Evolutionary conservation across 35 echinoderm and acorn worm genomes (phyloP).

Genomic region (Lytechinus pictus): DNA sequence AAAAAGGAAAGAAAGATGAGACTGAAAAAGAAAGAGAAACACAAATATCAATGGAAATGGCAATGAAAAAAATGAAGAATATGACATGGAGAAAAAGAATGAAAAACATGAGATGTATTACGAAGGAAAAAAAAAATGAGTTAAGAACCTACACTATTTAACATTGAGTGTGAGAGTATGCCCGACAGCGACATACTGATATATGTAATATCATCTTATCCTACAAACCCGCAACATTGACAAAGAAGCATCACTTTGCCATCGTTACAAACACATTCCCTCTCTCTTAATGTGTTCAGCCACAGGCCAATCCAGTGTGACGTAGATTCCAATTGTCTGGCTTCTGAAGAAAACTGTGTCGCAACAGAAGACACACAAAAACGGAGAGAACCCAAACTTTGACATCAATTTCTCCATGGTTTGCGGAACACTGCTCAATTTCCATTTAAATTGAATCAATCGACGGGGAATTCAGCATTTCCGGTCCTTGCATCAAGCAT

Average conservation of each 20-base stretch:
- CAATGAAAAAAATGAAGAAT: no score
- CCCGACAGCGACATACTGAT: no score
- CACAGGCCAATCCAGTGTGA: not conserved
- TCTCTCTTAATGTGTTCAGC: not conserved
- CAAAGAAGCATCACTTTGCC: not conserved
- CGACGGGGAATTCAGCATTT: not conserved
- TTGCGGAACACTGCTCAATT: not conserved
- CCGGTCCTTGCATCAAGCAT: not conserved
- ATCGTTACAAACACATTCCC: not conserved
- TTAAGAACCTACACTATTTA: no score
- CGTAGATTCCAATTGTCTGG: not conserved
- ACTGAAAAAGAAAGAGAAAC: no score
- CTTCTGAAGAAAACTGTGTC: not conserved
- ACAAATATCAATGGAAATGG: no score
- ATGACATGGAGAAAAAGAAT: no score
- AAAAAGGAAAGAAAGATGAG: no score
- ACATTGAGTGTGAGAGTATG: no score
- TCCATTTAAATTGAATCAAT: slow-evolving; percentile 4
- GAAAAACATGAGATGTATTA: no score
- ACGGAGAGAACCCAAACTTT: not conserved
- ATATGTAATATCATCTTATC: not conserved
- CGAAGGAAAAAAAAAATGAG: no score
- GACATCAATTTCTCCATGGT: not conserved
- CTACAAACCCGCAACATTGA: not conserved
- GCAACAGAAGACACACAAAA: not conserved